These are phyloP conservation scores for Lynx canadensis DNA, from an alignment of 2,113 vertebrate genomes.

Conservation along the genomic window DNA sequence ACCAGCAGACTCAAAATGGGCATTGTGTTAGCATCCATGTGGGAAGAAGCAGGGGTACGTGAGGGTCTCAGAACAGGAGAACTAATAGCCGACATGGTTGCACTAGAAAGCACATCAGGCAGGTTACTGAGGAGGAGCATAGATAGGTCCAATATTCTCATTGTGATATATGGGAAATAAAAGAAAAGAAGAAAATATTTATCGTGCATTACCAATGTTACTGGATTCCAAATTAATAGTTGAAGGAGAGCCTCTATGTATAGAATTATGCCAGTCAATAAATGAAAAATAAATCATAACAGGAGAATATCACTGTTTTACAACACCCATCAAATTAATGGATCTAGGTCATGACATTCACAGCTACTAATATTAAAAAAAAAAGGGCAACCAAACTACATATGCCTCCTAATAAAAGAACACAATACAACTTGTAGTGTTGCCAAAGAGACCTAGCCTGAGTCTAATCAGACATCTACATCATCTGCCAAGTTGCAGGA, in stretches of 20 bases:
- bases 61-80: not conserved
- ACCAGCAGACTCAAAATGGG: not conserved
- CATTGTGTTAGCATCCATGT: not conserved
- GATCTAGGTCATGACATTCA: not conserved
- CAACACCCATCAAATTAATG: not conserved
- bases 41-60: not conserved
- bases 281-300: not conserved
- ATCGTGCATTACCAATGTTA: not conserved
- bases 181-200: constrained; percentile 14
- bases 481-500: not conserved
- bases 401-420: not conserved
- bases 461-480: not conserved
- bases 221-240: not conserved
- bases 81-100: not conserved
- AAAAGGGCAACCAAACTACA: not conserved
- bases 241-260: not conserved
- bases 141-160: not conserved
- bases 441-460: not conserved
- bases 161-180: not conserved
- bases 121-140: not conserved
- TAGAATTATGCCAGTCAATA: not conserved
- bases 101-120: not conserved
- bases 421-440: not conserved
- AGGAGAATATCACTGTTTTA: not conserved
- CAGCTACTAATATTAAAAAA: not conserved